phyloP scores from a whole-genome alignment of 2,888 invertebrate species.

The Agrochola lychnidis region DNA sequence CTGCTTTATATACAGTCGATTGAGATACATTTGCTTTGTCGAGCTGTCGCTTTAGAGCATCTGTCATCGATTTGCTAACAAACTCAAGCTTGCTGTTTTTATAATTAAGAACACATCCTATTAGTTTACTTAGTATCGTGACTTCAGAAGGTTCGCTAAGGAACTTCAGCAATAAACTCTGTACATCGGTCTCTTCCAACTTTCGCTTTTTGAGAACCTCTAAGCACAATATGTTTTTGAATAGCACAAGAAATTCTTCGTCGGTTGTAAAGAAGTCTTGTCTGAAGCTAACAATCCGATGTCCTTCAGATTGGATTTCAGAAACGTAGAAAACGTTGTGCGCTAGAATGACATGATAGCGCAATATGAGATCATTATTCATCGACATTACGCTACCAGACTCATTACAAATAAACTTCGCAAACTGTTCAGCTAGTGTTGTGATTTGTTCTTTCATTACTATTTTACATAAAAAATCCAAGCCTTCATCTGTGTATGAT shows the following conservation, averaged over 20 bases:
- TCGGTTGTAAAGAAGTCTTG: not conserved
- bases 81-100: slow-evolving; percentile 1
- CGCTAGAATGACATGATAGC: slow-evolving; percentile 50
- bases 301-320: slow-evolving; percentile 27
- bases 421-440: slow-evolving; percentile 6
- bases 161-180: not conserved
- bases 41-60: no score
- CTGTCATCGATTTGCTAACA: not conserved
- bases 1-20: no score
- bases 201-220: not conserved
- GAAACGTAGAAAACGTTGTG: slow-evolving; percentile 41
- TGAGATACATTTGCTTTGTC: no score
- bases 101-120: not conserved
- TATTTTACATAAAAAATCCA: not conserved
- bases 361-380: slow-evolving; percentile 45
- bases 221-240: not conserved
- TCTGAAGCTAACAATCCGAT: slow-evolving; percentile 40
- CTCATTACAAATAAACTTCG: no score
- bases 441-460: slow-evolving; percentile 22
- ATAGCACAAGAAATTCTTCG: not conserved
- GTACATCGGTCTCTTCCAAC: not conserved
- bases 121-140: no score
- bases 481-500: not conserved
- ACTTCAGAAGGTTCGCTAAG: not conserved
- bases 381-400: slow-evolving; percentile 2